Percentiles rank a stretch among this genome's conserved stretches.
phyloP scores from a whole-genome alignment of 2,888 invertebrate species.

The Volucella inflata region DNA sequence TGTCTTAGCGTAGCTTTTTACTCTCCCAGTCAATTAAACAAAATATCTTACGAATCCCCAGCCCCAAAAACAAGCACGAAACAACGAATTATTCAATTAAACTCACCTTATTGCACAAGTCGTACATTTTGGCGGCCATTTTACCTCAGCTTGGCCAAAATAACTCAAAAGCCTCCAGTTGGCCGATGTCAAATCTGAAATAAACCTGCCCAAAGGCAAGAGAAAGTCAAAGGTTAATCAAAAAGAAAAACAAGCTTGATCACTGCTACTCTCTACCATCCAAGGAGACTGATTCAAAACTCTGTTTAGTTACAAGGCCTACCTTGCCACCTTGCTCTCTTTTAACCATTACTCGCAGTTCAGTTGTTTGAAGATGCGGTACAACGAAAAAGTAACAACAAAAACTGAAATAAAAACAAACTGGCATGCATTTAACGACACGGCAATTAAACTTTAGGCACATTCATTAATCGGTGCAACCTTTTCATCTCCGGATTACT shows the following conservation, averaged over 20 bases:
- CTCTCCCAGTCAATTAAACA: no score
- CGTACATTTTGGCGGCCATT: slow-evolving; percentile 38
- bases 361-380: slow-evolving; percentile 30
- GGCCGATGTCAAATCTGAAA: slow-evolving; percentile 67
- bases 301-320: slow-evolving; percentile 49
- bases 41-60: neutral
- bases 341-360: slow-evolving; percentile 49
- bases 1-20: no score
- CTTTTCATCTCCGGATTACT: slow-evolving; percentile 15
- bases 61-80: neutral
- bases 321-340: slow-evolving; percentile 2
- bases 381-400: neutral
- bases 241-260: slow-evolving; percentile 24
- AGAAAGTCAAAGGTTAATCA: slow-evolving; percentile 48
- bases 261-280: slow-evolving; percentile 19
- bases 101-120: slow-evolving; percentile 57
- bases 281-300: slow-evolving; percentile 53
- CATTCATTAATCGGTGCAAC: slow-evolving; percentile 69
- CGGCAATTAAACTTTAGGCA: slow-evolving; percentile 71
- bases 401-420: slow-evolving; percentile 18
- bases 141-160: slow-evolving; percentile 33
- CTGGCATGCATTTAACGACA: slow-evolving; percentile 71
- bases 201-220: slow-evolving; percentile 55
- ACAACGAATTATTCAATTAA: neutral
- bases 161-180: slow-evolving; percentile 60